A percentile compares a stretch with the other conserved stretches of the same genome.
phyloP scores from a whole-genome alignment of 2,113 vertebrate species.

The Clarias magur region DNA sequence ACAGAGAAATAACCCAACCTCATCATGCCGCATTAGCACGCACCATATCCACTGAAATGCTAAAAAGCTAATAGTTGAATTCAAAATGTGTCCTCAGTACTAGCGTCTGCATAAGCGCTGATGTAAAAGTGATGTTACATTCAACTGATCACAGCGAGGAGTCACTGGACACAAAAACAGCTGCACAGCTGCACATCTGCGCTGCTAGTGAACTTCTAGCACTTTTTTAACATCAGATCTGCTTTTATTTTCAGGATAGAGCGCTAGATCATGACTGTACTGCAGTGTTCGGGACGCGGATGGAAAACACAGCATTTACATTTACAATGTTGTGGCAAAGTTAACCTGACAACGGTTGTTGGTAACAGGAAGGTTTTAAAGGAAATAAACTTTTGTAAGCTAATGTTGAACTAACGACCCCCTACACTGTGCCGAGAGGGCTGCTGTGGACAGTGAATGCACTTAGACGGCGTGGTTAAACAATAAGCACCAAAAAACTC shows the following conservation, averaged over 20 bases:
- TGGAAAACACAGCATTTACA: neutral
- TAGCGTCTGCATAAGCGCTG: neutral
- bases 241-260: too few relatives aligned
- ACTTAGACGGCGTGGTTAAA: too few relatives aligned
- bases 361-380: too few relatives aligned
- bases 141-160: neutral
- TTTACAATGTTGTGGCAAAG: too few relatives aligned
- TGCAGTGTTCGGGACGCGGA: neutral
- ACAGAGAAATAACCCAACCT: constrained; percentile 7
- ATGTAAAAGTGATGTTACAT: neutral
- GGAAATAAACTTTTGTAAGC: too few relatives aligned
- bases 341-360: too few relatives aligned
- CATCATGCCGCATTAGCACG: neutral
- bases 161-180: neutral
- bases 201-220: neutral
- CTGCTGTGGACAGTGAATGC: too few relatives aligned
- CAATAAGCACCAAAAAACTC: too few relatives aligned
- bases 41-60: neutral
- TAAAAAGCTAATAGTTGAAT: neutral
- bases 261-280: neutral
- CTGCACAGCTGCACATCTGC: neutral
- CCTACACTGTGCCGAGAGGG: too few relatives aligned
- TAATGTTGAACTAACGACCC: too few relatives aligned
- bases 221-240: neutral
- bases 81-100: neutral